Conservation (phyloP, 2,797 vertebrate genomes). For the Pseudochromis fuscus region DNA sequence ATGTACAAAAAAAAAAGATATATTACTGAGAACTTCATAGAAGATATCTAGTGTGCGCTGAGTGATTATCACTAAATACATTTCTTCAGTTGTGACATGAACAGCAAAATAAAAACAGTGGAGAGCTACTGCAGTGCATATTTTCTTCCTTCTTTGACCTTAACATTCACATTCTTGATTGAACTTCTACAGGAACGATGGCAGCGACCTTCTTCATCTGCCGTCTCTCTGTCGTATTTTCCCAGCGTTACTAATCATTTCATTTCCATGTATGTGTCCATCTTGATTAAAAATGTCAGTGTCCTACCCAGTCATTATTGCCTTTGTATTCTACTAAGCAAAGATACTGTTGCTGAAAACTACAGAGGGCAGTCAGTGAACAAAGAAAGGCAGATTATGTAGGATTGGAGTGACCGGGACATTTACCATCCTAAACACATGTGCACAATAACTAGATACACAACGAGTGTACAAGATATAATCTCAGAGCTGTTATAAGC, state of each 20-base stretch:
- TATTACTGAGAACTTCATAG: slow-evolving; percentile 23
- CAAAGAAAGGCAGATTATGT: slow-evolving; percentile 43
- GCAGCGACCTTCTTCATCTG: background rate
- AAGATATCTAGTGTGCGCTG: slow-evolving; percentile 38
- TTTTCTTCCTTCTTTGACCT: slow-evolving; percentile 18
- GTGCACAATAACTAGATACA: slow-evolving; percentile 39
- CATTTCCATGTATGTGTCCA: slow-evolving; percentile 1
- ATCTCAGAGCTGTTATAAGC: slow-evolving; percentile 1
- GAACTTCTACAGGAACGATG: background rate
- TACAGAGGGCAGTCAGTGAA: slow-evolving; percentile 32
- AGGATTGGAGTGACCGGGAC: slow-evolving; percentile 15
- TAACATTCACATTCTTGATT: slow-evolving; percentile 48
- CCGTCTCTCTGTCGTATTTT: slow-evolving; percentile 14
- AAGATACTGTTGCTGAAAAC: slow-evolving; percentile 23
- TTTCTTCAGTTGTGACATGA: slow-evolving; percentile 26
- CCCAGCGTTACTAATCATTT: slow-evolving; percentile 4
- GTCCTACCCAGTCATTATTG: slow-evolving; percentile 15
- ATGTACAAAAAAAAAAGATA: slow-evolving; percentile 15
- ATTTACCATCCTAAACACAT: slow-evolving; percentile 28
- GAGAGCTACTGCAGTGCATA: slow-evolving; percentile 59
- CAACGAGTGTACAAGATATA: slow-evolving; percentile 51
- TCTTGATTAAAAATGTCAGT: slow-evolving; percentile 13
- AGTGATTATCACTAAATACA: slow-evolving; percentile 31
- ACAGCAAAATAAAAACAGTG: slow-evolving; percentile 44
- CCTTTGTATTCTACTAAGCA: slow-evolving; percentile 44